Evolutionary conservation across 2,888 invertebrate genomes (phyloP), one percentile per base, ranked within the genome.

Genomic region (Ochropleura leucogaster): DNA sequence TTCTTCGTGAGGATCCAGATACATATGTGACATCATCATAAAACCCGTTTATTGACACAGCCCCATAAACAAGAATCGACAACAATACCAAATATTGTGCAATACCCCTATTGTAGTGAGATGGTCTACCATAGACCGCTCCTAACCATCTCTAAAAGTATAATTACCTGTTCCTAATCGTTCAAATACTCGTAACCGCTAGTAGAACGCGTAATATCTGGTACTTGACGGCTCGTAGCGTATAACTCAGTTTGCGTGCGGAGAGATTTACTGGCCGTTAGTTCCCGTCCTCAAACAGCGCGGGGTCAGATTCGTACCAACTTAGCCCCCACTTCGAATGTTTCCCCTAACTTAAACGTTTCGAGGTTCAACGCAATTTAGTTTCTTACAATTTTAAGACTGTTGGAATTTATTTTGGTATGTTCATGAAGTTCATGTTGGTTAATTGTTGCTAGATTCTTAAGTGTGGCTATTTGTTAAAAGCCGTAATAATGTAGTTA

Each of bases 181-280:
- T 66, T 40, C 30, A 68, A 68, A 53, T 66, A 49, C 68, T 46
- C 20, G 55, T 62, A 59, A 30, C 67, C 42, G 14, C 42, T 65
- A 20, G 57, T 66, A 53, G 67, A 64, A 40, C 68, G 65, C 67
- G 77, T 67, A 63, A 42, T 64, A 63, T 55, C 60, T 59, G 59
- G 7, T 40, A 59, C 30, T 59, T 30, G 20, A 14, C 5, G 53
- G n/a, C 18, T 47, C 44, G 77, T 9, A 4, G 63, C 59, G 51
- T 75, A 55, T 59, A 75, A 63, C 74, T 82, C 80, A 66, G 76
- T 69, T 72, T 75, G 82, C 84, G 76, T 82, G 76, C 71, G 51
- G 16, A 40, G 68, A 75, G 81, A 82, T 82, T 82, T 76, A 80
- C 71, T 76, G 76, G n/a, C 81, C 55, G 71, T 60, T 72, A 83